phyloP scores from a whole-genome alignment of 2,888 invertebrate species.

The Pocota personata region DNA sequence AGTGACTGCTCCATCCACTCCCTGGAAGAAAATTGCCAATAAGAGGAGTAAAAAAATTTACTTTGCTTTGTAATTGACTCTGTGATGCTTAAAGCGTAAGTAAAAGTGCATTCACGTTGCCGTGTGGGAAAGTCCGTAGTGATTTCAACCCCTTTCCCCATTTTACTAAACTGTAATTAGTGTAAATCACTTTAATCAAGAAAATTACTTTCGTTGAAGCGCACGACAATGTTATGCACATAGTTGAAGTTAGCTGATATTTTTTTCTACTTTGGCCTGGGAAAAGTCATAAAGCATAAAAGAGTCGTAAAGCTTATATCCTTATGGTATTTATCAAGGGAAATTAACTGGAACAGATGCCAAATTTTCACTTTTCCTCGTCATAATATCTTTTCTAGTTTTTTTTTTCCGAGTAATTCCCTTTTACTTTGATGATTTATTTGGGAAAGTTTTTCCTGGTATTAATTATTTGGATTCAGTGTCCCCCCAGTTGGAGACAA shows the following conservation, averaged over 20 bases:
- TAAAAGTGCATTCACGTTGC: constrained; percentile 22
- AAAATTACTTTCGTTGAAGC: constrained; percentile 11
- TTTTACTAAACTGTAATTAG: constrained; percentile 33
- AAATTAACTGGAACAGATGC: constrained; percentile 31
- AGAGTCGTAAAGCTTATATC: not conserved
- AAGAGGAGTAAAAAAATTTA: not conserved
- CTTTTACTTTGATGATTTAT: constrained; percentile 7
- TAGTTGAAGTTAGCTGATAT: not conserved
- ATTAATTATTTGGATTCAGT: not conserved
- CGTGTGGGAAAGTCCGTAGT: too few relatives aligned
- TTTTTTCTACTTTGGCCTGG: not conserved
- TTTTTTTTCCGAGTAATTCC: not conserved
- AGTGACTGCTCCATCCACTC: not conserved
- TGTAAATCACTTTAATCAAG: constrained; percentile 50
- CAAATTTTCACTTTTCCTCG: not conserved
- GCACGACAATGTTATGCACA: not conserved
- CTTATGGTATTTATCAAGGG: not conserved
- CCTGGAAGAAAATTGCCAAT: too few relatives aligned
- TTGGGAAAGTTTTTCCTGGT: not conserved
- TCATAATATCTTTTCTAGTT: not conserved
- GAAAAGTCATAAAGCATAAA: not conserved
- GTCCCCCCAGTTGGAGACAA: not conserved
- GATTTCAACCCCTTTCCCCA: not conserved
- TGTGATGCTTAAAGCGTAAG: constrained; percentile 5
- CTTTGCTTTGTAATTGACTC: constrained; percentile 20